Evolutionary conservation across 2,797 vertebrate species (phyloP).

Genomic region (Danio albolineatus): DNA sequence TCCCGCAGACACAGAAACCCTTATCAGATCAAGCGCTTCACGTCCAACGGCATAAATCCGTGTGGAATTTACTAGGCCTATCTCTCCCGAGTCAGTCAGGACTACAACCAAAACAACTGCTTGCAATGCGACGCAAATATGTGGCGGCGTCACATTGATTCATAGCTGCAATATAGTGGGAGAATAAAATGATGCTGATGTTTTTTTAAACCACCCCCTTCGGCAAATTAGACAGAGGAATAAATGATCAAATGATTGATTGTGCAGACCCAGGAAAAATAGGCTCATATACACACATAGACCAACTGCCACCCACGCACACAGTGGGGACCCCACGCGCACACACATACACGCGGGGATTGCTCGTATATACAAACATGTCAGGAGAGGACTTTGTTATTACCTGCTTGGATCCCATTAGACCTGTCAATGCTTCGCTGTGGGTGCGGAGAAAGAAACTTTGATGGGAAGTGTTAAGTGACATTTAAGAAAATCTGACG

Average conservation of each 20-base stretch:
- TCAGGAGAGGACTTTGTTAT: conserved; percentile 50
- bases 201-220: conserved; percentile 55
- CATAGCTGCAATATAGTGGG: conserved; percentile 55
- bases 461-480: conserved; percentile 37
- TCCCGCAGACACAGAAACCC: conserved; percentile 49
- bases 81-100: conserved; percentile 40
- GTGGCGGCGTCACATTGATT: conserved; percentile 57
- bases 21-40: conserved; percentile 64
- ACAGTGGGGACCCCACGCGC: conserved; percentile 16
- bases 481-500: conserved; percentile 26
- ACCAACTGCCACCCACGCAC: conserved; percentile 33
- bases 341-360: conserved; percentile 4
- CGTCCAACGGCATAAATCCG: conserved; percentile 43
- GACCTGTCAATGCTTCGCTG: conserved; percentile 29
- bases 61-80: conserved; percentile 53
- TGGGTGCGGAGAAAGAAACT: conserved; percentile 36
- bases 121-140: conserved; percentile 53
- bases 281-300: conserved; percentile 35
- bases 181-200: conserved; percentile 62
- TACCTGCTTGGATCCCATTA: conserved; percentile 52
- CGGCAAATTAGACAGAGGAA: conserved; percentile 41
- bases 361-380: conserved; percentile 25
- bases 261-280: conserved; percentile 41
- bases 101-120: conserved; percentile 50
- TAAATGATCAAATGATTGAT: conserved; percentile 62